Evolutionary conservation across 1,140 invertebrate genomes (phyloP), one percentile per base, ranked within the genome.

Genomic region (Drosophila prosaltans): DNA sequence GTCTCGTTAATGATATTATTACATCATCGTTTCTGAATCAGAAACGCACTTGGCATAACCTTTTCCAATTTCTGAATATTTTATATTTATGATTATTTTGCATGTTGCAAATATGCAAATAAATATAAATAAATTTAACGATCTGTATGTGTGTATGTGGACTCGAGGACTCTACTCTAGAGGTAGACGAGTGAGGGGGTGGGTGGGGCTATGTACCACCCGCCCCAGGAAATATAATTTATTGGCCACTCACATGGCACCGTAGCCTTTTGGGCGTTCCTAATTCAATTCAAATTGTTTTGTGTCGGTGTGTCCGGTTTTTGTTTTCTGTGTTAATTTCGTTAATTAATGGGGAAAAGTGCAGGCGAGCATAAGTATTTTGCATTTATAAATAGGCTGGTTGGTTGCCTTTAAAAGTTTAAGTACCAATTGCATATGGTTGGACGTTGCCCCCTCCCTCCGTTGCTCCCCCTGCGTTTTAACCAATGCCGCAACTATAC

Each of bases 281-380:
- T 69, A 59, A 62, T 64, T 32, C 59, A 28, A 21, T 36, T 11
- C 16, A 30, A 54, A 30, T 43, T 39, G 64, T 43, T 32, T 67
- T 16, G 21, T 57, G 26, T 28, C 55, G 58, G 40, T 51, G 43
- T 45, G 57, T 72, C 30, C 9, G 65, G 59, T 75, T 65, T 51
- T 58, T 39, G 48, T 26, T 45, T 77, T 65, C 77, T 77, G 77
- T 79, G 76, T 69, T 85, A 81, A 85, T 85, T 71, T 67, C 67
- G 61, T 79, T 81, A 85, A 89, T 88, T 88, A 88, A 88, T 89
- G 80, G 83, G 68, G 67, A 80, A 36, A 77, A 88, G 63, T 76
- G 45, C 78, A 72, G 72, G 72, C 67, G 76, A 63, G 54, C 57
- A 70, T 59, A 74, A 40, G 45, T 51, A 51, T 26, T 51, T 66